Base-by-base conservation (phyloP, 2,888 invertebrate species). In the Hipparchia sbordonii region DNA sequence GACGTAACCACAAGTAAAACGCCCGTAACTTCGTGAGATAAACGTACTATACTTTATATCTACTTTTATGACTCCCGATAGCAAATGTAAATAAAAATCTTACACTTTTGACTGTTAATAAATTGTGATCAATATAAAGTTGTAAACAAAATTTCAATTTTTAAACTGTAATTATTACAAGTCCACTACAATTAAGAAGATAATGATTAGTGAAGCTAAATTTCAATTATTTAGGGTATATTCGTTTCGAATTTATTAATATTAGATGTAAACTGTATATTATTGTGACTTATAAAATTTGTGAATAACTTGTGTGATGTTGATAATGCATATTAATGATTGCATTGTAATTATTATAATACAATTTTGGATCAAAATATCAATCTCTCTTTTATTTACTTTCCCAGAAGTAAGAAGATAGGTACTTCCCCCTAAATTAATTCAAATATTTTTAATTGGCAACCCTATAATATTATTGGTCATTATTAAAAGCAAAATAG, bases 291-390 rank as follows among this genome's bases (percentile, higher is more conserved):
- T 83, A 85, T 84, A 82, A 85, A 85, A 82, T 82, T 52, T 91
- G 90, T 91, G 89, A 90, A 92, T 92, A 92, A 89, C 81, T 65
- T 89, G 92, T 91, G 92, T 91, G 92, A 90, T 89, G 91, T 91
- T 90, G 87, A 87, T 85, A 80, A 88, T 86, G 86, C 85, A 84
- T 89, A 91, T 90, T 88, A 90, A 85, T 89, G 87, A 89, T 86
- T 82, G 78, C 80, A 88, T 87, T 86, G 89, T 86, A 79, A 82
- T 71, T 76, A 74, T 76, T 80, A 81, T 77, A 91, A 91, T 91
- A 92, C 87, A 90, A 84, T 92, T 92, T 92, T 92, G 90, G 90
- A 92, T 90, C 87, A 91, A 91, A 84, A 81, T 48, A 68, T 63
- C 23, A 77, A 66, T 72, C 81, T 84, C 85, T 86, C 79, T 82